phyloP scores from a whole-genome alignment of 2,797 vertebrate genomes.

The Sphaeramia orbicularis region DNA sequence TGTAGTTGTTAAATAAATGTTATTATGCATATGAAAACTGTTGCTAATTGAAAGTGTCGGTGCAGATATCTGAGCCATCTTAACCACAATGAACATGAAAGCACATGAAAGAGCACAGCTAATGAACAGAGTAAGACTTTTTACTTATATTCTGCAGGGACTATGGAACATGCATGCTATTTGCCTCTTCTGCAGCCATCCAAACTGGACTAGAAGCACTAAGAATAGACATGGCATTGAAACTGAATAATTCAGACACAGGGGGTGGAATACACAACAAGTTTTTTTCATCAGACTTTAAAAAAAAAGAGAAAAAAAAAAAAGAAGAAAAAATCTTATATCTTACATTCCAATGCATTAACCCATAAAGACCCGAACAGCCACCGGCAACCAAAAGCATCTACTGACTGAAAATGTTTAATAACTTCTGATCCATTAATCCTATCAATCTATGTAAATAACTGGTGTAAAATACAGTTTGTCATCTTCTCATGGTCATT shows the following conservation, averaged over 20 bases:
- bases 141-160: background rate
- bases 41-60: slow-evolving; percentile 12
- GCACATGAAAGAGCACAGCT: slow-evolving; percentile 15
- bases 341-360: slow-evolving; percentile 39
- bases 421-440: no score
- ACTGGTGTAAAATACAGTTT: no score
- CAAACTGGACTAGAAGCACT: slow-evolving; percentile 62
- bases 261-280: slow-evolving; percentile 67
- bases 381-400: no score
- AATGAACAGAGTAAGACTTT: slow-evolving; percentile 1
- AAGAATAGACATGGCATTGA: slow-evolving; percentile 74
- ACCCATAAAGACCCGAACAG: no score
- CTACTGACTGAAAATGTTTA: no score
- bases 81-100: background rate
- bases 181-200: slow-evolving; percentile 37
- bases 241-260: slow-evolving; percentile 76
- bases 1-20: slow-evolving; percentile 28
- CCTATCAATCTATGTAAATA: no score
- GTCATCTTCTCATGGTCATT: no score
- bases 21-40: slow-evolving; percentile 13
- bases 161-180: slow-evolving; percentile 2
- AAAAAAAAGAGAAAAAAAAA: no score
- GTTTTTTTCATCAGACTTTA: slow-evolving; percentile 37
- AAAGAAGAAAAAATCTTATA: slow-evolving; percentile 24
- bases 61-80: slow-evolving; percentile 2